Conservation (phyloP, 2,888 invertebrate species). For the Deladenus siricidicola region DNA sequence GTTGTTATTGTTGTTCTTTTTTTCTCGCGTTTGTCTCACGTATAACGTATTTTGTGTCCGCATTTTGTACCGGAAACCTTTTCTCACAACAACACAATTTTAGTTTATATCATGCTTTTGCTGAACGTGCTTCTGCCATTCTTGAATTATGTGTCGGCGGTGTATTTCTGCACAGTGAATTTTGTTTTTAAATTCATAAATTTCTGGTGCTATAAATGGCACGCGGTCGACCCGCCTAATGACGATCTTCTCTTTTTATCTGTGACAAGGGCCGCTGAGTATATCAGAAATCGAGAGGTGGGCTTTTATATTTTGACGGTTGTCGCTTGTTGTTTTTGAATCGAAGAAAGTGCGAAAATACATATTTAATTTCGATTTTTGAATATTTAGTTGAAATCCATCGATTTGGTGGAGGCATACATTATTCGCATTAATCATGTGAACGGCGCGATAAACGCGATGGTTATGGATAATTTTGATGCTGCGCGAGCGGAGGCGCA, state of each 20-base stretch:
- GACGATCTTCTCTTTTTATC: constrained; percentile 27
- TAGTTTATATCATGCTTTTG: no score
- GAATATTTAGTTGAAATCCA: constrained; percentile 9
- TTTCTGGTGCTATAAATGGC: constrained; percentile 6
- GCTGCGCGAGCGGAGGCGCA: constrained; percentile 17
- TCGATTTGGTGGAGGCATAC: constrained; percentile 29
- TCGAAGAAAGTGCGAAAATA: neutral
- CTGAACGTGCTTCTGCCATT: no score
- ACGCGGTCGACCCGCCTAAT: constrained; percentile 16
- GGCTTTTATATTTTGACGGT: neutral
- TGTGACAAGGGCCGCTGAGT: constrained; percentile 28
- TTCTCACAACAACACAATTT: no score
- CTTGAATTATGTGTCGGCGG: no score
- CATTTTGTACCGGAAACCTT: no score
- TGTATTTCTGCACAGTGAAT: constrained; percentile 19
- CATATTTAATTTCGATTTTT: neutral
- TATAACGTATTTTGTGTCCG: no score
- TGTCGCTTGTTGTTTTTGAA: neutral
- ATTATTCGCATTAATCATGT: constrained; percentile 29
- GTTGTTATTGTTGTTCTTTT: no score
- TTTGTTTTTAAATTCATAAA: constrained; percentile 19
- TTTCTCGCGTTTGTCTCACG: no score
- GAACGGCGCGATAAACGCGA: constrained; percentile 27
- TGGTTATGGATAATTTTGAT: constrained; percentile 26
- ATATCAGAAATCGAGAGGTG: constrained; percentile 27